Evolutionary conservation across 2,797 vertebrate species (phyloP).

Genomic region (Euphonia xanthogaster): DNA sequence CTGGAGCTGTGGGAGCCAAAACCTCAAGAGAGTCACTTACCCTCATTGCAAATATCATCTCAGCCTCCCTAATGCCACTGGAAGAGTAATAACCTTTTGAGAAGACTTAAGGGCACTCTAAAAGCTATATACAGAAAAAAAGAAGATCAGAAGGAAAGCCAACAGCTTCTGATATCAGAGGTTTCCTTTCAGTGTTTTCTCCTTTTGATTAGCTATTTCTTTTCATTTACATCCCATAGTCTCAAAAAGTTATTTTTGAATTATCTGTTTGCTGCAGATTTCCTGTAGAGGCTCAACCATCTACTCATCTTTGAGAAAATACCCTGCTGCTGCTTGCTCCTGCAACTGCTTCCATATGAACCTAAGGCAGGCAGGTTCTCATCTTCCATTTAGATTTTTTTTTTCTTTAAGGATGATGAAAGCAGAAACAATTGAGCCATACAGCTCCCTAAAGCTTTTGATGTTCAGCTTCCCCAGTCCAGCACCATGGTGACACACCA

Average conservation of each 20-base stretch:
- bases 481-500: background rate
- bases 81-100: conserved; percentile 21
- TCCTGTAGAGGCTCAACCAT: background rate
- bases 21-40: conserved; percentile 29
- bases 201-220: background rate
- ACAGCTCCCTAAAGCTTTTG: background rate
- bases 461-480: background rate
- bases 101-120: background rate
- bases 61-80: background rate
- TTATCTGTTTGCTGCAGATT: background rate
- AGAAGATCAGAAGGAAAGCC: background rate
- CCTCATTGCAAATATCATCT: background rate
- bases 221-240: background rate
- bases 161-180: background rate
- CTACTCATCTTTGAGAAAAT: background rate
- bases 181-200: background rate
- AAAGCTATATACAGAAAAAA: background rate
- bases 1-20: conserved; percentile 16
- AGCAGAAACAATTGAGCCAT: background rate
- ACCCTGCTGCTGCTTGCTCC: background rate
- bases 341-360: background rate
- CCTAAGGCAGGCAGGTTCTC: background rate
- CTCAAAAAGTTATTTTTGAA: background rate
- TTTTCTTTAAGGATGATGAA: background rate
- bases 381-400: background rate